Evolutionary conservation across 2,888 invertebrate species (phyloP).

Genomic region (Didymodactylos carnosus): DNA sequence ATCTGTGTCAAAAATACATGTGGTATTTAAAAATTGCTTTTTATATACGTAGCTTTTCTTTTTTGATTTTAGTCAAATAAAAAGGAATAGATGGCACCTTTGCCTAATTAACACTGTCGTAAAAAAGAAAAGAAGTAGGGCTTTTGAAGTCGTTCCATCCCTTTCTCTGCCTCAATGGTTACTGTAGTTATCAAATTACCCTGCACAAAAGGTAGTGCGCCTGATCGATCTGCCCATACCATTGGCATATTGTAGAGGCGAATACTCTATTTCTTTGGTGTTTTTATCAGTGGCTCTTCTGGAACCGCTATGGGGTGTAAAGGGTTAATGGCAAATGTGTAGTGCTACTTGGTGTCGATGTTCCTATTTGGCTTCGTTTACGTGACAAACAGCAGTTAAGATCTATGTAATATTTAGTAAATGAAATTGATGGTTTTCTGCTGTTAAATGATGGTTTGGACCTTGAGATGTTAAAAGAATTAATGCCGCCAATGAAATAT

Average conservation of each 20-base stretch:
- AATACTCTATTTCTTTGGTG: background rate
- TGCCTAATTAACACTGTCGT: background rate
- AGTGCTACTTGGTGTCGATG: no score
- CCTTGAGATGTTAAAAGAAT: background rate
- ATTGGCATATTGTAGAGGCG: background rate
- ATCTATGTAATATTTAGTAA: background rate
- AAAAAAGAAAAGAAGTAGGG: background rate
- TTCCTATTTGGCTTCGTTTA: no score
- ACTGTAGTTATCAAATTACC: background rate
- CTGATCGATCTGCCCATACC: background rate
- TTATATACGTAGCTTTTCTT: background rate
- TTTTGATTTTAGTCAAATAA: background rate
- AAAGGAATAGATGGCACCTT: background rate
- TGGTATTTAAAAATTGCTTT: background rate
- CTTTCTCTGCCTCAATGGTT: no score
- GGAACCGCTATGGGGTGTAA: background rate
- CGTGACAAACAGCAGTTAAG: no score
- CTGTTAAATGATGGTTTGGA: background rate
- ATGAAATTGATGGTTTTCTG: background rate
- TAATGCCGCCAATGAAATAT: background rate
- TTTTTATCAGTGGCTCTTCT: background rate
- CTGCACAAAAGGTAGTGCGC: background rate
- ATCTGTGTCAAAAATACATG: background rate
- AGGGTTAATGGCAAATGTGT: no score
- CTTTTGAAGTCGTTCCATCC: background rate